Evolutionary conservation across 2,888 invertebrate genomes (phyloP).

Genomic region (Eupithecia exiguata): DNA sequence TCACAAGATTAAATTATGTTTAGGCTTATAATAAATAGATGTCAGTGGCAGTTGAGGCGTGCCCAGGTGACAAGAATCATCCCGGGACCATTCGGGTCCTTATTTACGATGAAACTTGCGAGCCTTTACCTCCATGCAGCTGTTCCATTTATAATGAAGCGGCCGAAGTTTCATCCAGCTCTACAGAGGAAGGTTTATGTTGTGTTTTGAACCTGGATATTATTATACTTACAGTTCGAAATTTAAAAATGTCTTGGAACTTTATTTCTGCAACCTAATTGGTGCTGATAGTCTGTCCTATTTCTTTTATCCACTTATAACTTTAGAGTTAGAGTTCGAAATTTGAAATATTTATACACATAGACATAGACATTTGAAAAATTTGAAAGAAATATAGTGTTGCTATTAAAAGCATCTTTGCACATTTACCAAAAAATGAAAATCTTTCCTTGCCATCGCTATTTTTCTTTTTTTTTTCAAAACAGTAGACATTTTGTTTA

Average conservation of each 20-base stretch:
- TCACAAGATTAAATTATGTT: constrained; percentile 25
- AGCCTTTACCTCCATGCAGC: constrained; percentile 45
- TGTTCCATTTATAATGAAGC: constrained; percentile 56
- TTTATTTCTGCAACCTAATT: not conserved
- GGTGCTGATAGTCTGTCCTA: not conserved
- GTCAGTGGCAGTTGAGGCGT: constrained; percentile 44
- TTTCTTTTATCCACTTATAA: too few species aligned
- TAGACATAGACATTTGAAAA: too few species aligned
- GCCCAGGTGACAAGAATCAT: constrained; percentile 59
- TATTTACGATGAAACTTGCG: constrained; percentile 64
- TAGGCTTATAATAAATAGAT: constrained; percentile 28
- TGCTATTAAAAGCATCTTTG: not conserved
- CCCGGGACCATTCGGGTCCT: constrained; percentile 45
- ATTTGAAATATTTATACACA: too few species aligned
- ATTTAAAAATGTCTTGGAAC: not conserved
- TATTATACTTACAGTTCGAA: not conserved
- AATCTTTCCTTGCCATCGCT: not conserved
- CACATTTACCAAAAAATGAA: not conserved
- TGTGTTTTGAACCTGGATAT: constrained; percentile 5
- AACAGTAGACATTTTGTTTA: not conserved
- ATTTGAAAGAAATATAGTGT: not conserved
- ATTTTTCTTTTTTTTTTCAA: not conserved
- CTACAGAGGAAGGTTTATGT: constrained; percentile 6
- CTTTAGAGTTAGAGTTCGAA: too few species aligned
- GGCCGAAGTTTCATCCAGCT: constrained; percentile 53